Evolutionary conservation across 2,888 invertebrate species (phyloP), one percentile per base, ranked within the genome.

Genomic region (Scotopteryx bipunctaria): DNA sequence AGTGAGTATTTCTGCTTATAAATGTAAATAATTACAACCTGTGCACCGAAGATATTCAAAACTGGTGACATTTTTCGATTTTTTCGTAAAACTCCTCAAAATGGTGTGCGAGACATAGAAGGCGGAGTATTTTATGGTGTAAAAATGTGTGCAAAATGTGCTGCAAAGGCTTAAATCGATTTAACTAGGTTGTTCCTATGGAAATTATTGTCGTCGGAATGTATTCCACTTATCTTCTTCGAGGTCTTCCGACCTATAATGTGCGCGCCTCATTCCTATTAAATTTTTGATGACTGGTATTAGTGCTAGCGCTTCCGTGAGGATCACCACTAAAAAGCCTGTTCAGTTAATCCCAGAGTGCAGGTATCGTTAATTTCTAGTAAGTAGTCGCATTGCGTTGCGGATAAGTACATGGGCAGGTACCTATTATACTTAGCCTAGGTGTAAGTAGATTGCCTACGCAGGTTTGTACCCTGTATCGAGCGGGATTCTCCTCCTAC

Each of bases 211-310:
- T 58, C 61, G 58, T 59, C 59, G 54, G 57, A 60, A 64, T 63
- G 44, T 62, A 66, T 72, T 67, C 66, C 57, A 64, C 60, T 61
- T 62, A 73, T 68, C 58, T 64, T 64, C 63, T 53, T 57, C 55
- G 58, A 61, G 54, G 62, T 50, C 55, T 62, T 44, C 33, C 42
- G 42, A 54, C 52, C 40, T 54, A 58, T 63, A 64, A 67, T 60
- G 67, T 61, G 59, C 59, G 69, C 65, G 65, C 59, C 59, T 67
- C 57, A 32, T 63, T 66, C 57, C 8, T 11, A 40, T 41, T 60
- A 62, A 59, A 58, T 55, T 54, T 71, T 88, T 85, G 76, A 91
- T 91, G 91, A 91, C 89, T 75, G 91, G 91, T 63, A 78, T 91
- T 62, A 81, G 72, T 63, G 91, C 89, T 60, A 87, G 79, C 74